phyloP scores from a whole-genome alignment of 2,113 vertebrate genomes.

The Phrynosoma blainvillii region DNA sequence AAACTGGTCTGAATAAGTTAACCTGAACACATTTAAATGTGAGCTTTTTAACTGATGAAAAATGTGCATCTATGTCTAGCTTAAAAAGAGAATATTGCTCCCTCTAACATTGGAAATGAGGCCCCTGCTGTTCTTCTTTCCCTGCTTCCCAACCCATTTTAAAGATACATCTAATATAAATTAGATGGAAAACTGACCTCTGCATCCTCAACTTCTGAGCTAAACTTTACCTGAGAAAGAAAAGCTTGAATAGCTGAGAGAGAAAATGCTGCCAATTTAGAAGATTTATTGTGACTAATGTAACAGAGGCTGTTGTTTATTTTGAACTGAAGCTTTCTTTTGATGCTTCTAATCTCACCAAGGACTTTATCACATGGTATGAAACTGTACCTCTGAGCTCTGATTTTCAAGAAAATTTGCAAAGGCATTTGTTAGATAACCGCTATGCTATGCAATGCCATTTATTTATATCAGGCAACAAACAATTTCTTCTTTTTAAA shows the following conservation, averaged over 20 bases:
- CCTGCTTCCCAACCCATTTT: conserved; percentile 28
- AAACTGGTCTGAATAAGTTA: background rate
- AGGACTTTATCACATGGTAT: conserved; percentile 63
- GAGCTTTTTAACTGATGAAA: background rate
- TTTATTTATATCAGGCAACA: conserved; percentile 62
- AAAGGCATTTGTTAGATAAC: conserved; percentile 64
- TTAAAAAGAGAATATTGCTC: background rate
- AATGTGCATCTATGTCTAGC: background rate
- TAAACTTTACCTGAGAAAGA: conserved; percentile 62
- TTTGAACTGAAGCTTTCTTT: conserved; percentile 66
- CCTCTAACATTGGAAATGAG: conserved; percentile 12
- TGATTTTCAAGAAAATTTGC: conserved; percentile 59
- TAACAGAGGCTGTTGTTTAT: conserved; percentile 47
- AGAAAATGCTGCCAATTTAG: conserved; percentile 62
- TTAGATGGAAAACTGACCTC: conserved; percentile 54
- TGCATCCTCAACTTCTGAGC: conserved; percentile 53
- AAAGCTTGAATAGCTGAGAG: conserved; percentile 61
- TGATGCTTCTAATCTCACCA: conserved; percentile 66
- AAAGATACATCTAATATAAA: conserved; percentile 55
- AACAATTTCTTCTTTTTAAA: conserved; percentile 59
- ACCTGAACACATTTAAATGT: background rate
- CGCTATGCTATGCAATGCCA: conserved; percentile 58
- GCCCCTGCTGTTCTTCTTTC: too few relatives aligned
- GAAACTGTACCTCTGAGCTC: conserved; percentile 54
- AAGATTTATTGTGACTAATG: conserved; percentile 58